Conservation (phyloP, 2,113 vertebrate species). For the Cnemophilus loriae region DNA sequence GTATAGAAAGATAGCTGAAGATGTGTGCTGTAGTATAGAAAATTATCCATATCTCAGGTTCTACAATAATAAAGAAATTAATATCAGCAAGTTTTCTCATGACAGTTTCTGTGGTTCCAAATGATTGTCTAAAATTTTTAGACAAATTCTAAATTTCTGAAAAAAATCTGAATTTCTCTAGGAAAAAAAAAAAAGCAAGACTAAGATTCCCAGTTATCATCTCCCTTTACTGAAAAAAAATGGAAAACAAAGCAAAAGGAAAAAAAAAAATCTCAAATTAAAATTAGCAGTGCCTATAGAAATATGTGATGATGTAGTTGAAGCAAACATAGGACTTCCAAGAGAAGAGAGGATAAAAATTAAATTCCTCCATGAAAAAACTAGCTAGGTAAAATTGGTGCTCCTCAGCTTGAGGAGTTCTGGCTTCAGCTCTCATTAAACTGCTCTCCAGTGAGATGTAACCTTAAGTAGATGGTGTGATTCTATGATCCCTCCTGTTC, state of each 20-base stretch:
- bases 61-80: not conserved
- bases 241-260: not conserved
- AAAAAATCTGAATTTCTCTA: not conserved
- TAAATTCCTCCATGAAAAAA: not conserved
- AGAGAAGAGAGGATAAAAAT: not conserved
- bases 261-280: not conserved
- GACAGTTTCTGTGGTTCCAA: not conserved
- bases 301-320: not conserved
- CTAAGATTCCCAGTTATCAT: not conserved
- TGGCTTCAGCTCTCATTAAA: not conserved
- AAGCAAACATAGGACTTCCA: not conserved
- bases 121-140: not conserved
- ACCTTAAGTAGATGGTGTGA: not conserved
- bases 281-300: not conserved
- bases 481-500: not conserved
- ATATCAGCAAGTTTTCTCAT: not conserved
- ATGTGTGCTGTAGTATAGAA: not conserved
- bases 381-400: not conserved
- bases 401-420: not conserved
- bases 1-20: not conserved
- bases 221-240: not conserved
- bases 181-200: not conserved
- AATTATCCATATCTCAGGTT: not conserved
- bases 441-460: not conserved
- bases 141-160: too few species aligned